These are phyloP conservation scores for Astreopora myriophthalma DNA, from an alignment of 64 coral and sea anemone genomes.

Conservation along the genomic window DNA sequence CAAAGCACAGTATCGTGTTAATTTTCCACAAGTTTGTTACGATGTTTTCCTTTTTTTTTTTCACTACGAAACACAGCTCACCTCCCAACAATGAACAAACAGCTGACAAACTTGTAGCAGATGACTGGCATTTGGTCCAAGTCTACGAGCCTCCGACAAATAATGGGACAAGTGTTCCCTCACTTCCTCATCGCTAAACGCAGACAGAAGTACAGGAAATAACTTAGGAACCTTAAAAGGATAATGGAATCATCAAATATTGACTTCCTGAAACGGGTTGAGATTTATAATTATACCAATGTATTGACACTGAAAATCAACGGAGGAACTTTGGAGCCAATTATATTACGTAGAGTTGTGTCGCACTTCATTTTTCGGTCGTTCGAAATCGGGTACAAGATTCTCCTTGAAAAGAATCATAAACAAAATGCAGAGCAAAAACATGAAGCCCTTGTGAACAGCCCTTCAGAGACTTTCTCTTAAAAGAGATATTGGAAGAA, in stretches of 20 bases:
- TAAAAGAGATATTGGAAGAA: neutral
- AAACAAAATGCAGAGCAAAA: too few relatives aligned
- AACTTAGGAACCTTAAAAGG: neutral
- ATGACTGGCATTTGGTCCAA: slow-evolving; percentile 34
- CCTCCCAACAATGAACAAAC: slow-evolving; percentile 61
- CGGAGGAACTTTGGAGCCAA: too few relatives aligned
- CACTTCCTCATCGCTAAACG: slow-evolving; percentile 11
- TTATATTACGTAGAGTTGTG: too few relatives aligned
- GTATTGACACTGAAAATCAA: too few relatives aligned
- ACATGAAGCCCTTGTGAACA: too few relatives aligned
- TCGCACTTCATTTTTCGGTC: too few relatives aligned
- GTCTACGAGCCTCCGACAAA: slow-evolving; percentile 27
- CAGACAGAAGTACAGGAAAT: neutral
- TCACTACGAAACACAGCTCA: neutral
- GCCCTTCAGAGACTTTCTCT: too few relatives aligned
- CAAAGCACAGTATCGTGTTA: neutral
- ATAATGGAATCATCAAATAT: neutral
- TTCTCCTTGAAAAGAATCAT: too few relatives aligned
- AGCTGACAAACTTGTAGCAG: slow-evolving; percentile 65
- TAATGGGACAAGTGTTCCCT: slow-evolving; percentile 57
- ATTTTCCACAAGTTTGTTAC: too few relatives aligned
- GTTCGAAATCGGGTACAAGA: too few relatives aligned
- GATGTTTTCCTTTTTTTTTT: neutral
- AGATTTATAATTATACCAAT: too few relatives aligned
- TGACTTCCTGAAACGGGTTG: too few relatives aligned